Evolutionary conservation across 2,797 vertebrate species (phyloP), one percentile per base, ranked within the genome.

Genomic region (Channallabes apus): DNA sequence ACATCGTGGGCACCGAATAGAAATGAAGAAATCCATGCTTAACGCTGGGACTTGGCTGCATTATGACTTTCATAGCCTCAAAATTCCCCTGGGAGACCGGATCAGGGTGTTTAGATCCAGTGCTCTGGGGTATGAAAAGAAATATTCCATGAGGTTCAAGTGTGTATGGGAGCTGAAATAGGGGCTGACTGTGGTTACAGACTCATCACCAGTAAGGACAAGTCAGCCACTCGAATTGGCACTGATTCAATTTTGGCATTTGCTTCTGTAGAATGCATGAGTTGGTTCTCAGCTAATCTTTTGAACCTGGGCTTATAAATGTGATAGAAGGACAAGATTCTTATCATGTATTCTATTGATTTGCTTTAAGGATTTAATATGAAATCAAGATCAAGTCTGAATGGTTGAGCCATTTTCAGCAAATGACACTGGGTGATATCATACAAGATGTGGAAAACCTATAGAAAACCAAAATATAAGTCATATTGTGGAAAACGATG

Each of bases 41-140:
- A 79, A 62, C 35, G 24, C 32, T 78, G 22, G 29, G 22, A 79
- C 76, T 62, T 61, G 32, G 32, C 58, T 62, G 32, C 77, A 79
- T 79, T 62, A 61, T 79, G 58, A 27, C 58, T 79, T 79, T 62
- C 35, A 62, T 61, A 38, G 20, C 32, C 58, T 61, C 32, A 22
- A 32, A 62, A 27, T n/a, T 41, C 77, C 58, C 58, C 17, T 62
- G 77, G n/a, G 76, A 79, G 22, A 62, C n/a, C 17, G 35, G 22
- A 79, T 41, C 18, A n/a, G 58, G 24, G 32, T 62, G 22, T 38
- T 79, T 79, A 62, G 35, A 38, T 62, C 58, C 32, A 62, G 76
- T 62, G 32, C 32, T 79, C 58, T 17, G n/a, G 56, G 6, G 75
- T 35, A 38, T 7, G 29, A n/a, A 12, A 61, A 61, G 17, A 38